Evolutionary conservation across 2,888 invertebrate species (phyloP), one percentile per base, ranked within the genome.

Genomic region (Tinea pellionella): DNA sequence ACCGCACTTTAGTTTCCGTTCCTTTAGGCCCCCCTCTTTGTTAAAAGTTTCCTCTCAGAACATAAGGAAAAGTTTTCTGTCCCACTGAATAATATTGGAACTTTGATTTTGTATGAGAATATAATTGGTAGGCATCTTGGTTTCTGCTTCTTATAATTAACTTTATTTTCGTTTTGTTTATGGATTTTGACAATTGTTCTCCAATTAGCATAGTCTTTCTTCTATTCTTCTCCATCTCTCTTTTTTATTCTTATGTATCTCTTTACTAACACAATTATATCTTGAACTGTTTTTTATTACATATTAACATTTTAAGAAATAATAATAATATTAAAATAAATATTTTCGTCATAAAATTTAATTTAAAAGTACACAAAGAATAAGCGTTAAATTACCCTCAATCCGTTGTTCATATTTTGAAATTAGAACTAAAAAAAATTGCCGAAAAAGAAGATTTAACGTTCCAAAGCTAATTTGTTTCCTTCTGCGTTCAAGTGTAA

Each of bases 371-470:
- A 12, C 42, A 42, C 42, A 42, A 42, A 47, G 47, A 15, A 15
- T 47, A 12, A 9, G 15, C 16, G 47, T 2, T 16, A 47, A 47
- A 47, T n/a, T n/a, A 13, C n/a, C n/a, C 13, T 16, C 2, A 47
- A n/a, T 15, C 47, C 16, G 13, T 47, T 47, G 47, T 47, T 47
- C 47, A 47, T 47, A 3, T 24, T 47, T 65, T 64, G 47, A 47
- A 47, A 15, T 15, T 47, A 19, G 55, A 55, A 55, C 55, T 19
- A 19, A n/a, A 29, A 19, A 55, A 55, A 55, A 55, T 2, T 55
- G 3, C 24, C 19, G 6, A 55, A 55, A 55, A 55, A 29, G 55
- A 19, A 2, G 19, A 55, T 55, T 29, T 29, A 55, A 24, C 55
- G 32, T 32, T 16, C 57, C 32, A 57, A 15, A 57, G 57, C 57